Base-by-base conservation (phyloP, 37 sponge, comb jelly and placozoan genomes). In the Aplysina aerophoba region DNA sequence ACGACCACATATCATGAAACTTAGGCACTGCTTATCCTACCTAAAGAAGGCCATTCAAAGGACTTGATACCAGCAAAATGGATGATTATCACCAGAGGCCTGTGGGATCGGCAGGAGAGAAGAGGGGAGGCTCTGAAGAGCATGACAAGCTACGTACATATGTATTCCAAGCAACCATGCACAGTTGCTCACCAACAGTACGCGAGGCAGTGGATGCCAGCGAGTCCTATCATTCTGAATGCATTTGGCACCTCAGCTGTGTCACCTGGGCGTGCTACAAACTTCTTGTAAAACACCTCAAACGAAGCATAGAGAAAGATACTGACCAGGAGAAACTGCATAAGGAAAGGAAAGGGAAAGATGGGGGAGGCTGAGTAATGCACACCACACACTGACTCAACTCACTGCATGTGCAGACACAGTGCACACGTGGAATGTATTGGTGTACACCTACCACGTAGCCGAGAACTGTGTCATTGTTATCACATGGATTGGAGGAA, bases 191-290 rank as follows among this genome's bases (percentile, higher is more conserved):
- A 88, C 94, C 94, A 93, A 31, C 77, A 31, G 75, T 87, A 88
- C 38, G 87, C 55, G 55, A 93, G 62, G 37, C 90, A 82, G 61
- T 90, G 88, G 21, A 95, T 69, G 1, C 95, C 95, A n/a, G 90
- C 67, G 34, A 93, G 80, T 21, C 95, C 95, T 0, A 95, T 41
- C 22, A 92, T 30, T 22, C 95, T 83, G 53, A 92, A 14, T 16
- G 89, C 69, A 59, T 95, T 95, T 15, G 41, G 22, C 1, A 88
- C 61, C 25, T 87, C 21, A 75, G 90, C 88, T 41, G 93, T 73
- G 62, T 95, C 96, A 22, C 83, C 88, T 19, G 81, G 40, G 34
- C 36, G 57, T n/a, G 88, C 60, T 20, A 84, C 88, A 36, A 80
- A 79, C 55, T 81, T 89, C 81, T 92, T 95, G 81, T 85, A 92